phyloP scores from a whole-genome alignment of 2,797 vertebrate species.

The Coilia nasus region DNA sequence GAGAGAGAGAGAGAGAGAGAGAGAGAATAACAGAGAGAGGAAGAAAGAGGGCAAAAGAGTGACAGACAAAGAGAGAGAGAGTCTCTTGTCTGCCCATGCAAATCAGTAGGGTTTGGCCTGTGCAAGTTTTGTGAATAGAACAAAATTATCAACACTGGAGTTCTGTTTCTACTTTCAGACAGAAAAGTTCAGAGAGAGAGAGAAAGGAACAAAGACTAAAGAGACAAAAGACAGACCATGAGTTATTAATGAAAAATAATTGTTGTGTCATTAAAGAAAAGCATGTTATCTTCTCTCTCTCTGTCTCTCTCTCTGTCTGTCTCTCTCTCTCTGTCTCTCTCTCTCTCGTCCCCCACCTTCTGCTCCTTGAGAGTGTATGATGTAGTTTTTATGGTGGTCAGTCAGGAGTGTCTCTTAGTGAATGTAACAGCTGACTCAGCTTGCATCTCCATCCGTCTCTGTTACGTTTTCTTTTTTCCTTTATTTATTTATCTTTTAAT shows the following conservation, averaged over 20 bases:
- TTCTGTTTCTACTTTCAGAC: conserved; percentile 12
- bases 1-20: too few species aligned
- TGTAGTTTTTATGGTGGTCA: conserved; percentile 14
- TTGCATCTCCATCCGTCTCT: not conserved
- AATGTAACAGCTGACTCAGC: conserved; percentile 16
- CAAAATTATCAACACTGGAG: not conserved
- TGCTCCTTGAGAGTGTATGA: not conserved
- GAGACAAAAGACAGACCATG: not conserved
- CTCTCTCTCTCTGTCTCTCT: not conserved
- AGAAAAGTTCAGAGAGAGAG: not conserved
- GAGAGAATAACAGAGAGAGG: not conserved
- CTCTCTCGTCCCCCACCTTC: not conserved
- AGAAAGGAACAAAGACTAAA: too few species aligned
- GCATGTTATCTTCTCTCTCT: not conserved
- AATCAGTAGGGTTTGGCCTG: not conserved
- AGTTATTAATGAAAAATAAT: not conserved
- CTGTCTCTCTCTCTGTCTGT: not conserved
- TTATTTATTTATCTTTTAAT: not conserved
- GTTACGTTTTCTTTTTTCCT: not conserved
- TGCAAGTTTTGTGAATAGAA: not conserved
- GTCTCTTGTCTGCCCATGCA: not conserved
- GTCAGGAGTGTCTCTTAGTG: conserved; percentile 8
- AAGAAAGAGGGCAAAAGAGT: not conserved
- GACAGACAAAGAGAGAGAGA: not conserved
- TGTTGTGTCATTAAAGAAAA: not conserved